Percentiles rank a stretch among this genome's conserved stretches.
Conservation (phyloP, 2,797 vertebrate genomes). For the Lophius americanus region DNA sequence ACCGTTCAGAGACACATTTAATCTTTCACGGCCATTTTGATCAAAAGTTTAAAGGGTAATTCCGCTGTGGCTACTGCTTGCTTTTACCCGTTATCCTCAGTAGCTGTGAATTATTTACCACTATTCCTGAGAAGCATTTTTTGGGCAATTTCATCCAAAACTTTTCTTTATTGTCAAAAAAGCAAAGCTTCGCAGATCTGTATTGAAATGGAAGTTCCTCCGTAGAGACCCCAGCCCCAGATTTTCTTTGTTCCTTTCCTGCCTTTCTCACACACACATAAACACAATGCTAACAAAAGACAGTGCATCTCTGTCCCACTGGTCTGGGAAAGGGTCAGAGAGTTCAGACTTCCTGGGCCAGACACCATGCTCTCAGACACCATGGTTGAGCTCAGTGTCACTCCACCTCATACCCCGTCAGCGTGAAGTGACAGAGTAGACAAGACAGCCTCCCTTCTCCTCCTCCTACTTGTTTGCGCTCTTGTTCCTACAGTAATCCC, state of each 20-base stretch:
- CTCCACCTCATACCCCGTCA: constrained; percentile 76
- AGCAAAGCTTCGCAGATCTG: constrained; percentile 65
- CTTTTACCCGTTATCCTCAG: constrained; percentile 32
- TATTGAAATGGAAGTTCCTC: constrained; percentile 54
- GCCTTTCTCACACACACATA: constrained; percentile 39
- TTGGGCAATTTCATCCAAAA: constrained; percentile 64
- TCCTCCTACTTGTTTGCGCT: constrained; percentile 32
- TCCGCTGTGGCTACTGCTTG: constrained; percentile 33
- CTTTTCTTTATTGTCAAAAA: constrained; percentile 58
- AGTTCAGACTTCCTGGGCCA: constrained; percentile 67
- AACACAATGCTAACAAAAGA: constrained; percentile 65
- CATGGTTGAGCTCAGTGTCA: constrained; percentile 74
- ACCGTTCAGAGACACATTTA: not conserved
- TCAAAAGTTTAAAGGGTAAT: constrained; percentile 18
- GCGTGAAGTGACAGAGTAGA: constrained; percentile 76
- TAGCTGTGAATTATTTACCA: constrained; percentile 48
- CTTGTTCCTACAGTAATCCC: constrained; percentile 58
- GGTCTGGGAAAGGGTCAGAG: constrained; percentile 54
- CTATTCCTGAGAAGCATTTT: constrained; percentile 65
- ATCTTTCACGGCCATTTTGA: constrained; percentile 15
- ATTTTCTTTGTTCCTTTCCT: constrained; percentile 20
- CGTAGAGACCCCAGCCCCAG: constrained; percentile 44
- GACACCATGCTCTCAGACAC: constrained; percentile 67
- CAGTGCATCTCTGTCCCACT: constrained; percentile 43
- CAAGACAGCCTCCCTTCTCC: constrained; percentile 40